Evolutionary conservation across 2,888 invertebrate genomes (phyloP).

Genomic region (Branchipolynoe longqiensis): DNA sequence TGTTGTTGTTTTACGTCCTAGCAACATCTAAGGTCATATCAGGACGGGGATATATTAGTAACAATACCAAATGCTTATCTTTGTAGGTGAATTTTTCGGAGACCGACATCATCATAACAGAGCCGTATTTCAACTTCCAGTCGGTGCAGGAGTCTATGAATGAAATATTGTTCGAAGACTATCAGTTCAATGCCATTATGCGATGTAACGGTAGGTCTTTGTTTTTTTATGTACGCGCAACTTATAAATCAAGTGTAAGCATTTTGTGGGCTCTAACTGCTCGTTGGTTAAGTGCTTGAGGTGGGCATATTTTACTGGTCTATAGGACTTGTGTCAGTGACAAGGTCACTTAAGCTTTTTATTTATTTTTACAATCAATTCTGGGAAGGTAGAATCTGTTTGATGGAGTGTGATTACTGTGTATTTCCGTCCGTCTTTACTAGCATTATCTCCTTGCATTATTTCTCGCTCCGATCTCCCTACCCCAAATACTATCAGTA

Average conservation of each 20-base stretch:
- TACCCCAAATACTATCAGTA: no score
- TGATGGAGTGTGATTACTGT: neutral
- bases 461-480: no score
- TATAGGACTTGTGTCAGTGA: no score
- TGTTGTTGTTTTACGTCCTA: no score
- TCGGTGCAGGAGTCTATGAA: slow-evolving; percentile 95
- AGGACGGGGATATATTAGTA: neutral
- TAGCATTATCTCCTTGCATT: neutral
- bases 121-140: slow-evolving; percentile 95
- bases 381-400: neutral
- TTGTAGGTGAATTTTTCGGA: slow-evolving; percentile 84
- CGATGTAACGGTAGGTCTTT: slow-evolving; percentile 86
- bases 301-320: no score
- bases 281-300: no score
- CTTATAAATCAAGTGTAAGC: no score
- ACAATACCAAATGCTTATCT: neutral
- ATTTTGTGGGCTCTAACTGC: neutral
- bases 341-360: no score
- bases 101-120: slow-evolving; percentile 92
- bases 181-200: slow-evolving; percentile 91
- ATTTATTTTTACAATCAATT: neutral
- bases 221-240: no score
- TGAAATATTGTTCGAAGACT: slow-evolving; percentile 99
- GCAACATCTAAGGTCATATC: neutral
- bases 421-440: neutral